Evolutionary conservation across 1,140 invertebrate genomes (phyloP), one percentile per base, ranked within the genome.

Genomic region (Dreissena polymorpha): DNA sequence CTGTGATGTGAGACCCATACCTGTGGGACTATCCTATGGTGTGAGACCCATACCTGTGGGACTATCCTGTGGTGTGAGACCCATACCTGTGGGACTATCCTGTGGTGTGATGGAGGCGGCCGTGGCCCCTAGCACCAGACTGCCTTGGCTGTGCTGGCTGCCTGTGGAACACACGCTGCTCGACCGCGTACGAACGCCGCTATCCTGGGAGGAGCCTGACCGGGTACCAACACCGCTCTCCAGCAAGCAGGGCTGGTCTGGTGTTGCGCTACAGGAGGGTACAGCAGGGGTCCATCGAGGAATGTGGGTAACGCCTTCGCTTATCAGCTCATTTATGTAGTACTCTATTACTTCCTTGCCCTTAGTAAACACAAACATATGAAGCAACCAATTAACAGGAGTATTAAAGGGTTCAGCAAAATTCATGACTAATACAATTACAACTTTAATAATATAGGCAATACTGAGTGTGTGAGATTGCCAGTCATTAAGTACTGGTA

Each of bases 311-410:
- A 98, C 94, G 2, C 97, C 98, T 89, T 97, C 96, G 25, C 95
- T 95, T 85, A 95, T 94, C 29, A 99, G 93, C 90, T 97, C 95
- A 78, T 95, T 95, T 88, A 99, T 96, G 92, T 98, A 99, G 92
- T 95, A 95, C 93, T 99, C 97, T 88, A 99, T 98, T 29, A 99
- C 97, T 94, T 99, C 98, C 92, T 98, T 99, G 50, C 98, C 97
- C 96, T 96, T n/a, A 10, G 21, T 21, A 78, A 69, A 79, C 90
- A 96, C 97, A 39, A 39, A 5, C 39, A 39, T 39, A 39, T 39
- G 39, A 39, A 39, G 39, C 39, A 39, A 39, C 39, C 2, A 39
- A 39, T 39, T 39, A 39, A 39, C 39, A 39, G 39, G 39, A 39
- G 39, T 39, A 5, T 39, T 5, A 39, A 39, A 39, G 39, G 8